Base-by-base conservation (phyloP, 1,140 invertebrate genomes). In the Oreohelix idahoensis region DNA sequence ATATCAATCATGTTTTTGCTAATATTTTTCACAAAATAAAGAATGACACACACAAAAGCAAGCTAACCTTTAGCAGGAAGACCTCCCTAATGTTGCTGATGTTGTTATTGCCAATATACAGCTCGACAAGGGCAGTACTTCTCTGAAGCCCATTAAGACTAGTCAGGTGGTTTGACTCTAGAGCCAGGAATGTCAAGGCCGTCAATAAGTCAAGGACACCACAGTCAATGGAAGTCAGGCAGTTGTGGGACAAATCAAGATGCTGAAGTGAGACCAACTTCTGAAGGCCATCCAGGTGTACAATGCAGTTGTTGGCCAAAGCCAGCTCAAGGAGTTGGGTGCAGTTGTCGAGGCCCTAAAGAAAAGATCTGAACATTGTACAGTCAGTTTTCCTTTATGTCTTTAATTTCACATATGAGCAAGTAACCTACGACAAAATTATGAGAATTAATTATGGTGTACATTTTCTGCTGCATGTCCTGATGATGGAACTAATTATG, bases 221-320 rank as follows among this genome's bases (percentile, higher is more conserved):
- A 35, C 81, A 85, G 36, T 93, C 92, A 39, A 98, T 92, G 13
- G 94, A 93, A 32, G 94, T 94, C 78, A 98, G 94, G 85, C 95
- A 95, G 92, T 98, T 98, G 78, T 95, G 95, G 89, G 96, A 96
- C 15, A 98, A 92, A 90, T 97, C 96, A 78, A 98, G 95, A 0
- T 96, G 96, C 35, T 97, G 95, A n/a, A 99, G 94, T 88, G 95
- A 96, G 86, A 94, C 94, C 53, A 98, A 92, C 1, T 95, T 96
- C 39, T 95, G 94, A 85, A 99, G 95, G 0, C 97, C 95, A 70
- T 97, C 96, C 4, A 99, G 92, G 87, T 96, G 95, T 10, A 94
- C 94, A 66, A 99, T 96, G 91, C 95, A 95, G 93, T 99, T 99
- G 86, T 96, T 96, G 93, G 98, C 97, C 87, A 99, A 92, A 85